These are phyloP conservation scores for Erethizon dorsatum DNA, from an alignment of 2,797 vertebrate species.

Conservation along the genomic window DNA sequence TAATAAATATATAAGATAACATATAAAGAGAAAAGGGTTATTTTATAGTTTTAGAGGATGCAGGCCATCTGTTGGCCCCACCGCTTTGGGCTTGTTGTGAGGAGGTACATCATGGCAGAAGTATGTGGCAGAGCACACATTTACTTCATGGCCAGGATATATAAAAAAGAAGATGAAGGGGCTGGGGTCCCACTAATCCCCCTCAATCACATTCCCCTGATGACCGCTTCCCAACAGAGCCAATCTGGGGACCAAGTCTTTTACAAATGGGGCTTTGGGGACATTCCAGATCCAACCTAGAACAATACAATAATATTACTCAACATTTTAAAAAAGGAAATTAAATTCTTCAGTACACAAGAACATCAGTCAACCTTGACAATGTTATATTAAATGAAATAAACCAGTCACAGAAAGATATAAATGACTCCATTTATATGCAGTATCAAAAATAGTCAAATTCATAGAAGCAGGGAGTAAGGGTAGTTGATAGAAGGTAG, in stretches of 20 bases:
- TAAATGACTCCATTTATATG: neutral
- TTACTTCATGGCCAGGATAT: no score
- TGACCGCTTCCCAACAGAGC: neutral
- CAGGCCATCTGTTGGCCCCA: neutral
- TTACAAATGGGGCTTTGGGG: no score
- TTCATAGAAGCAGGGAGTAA: neutral
- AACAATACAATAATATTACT: neutral
- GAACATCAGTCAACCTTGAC: neutral
- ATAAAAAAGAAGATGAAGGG: neutral
- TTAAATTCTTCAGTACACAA: neutral
- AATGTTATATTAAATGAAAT: neutral
- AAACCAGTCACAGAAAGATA: neutral
- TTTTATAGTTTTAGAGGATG: neutral
- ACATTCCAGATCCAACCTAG: neutral
- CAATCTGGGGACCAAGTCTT: neutral
- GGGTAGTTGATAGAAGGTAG: neutral
- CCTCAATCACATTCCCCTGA: neutral
- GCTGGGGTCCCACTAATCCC: no score
- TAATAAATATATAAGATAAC: neutral
- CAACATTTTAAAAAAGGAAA: neutral
- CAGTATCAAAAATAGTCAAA: neutral
- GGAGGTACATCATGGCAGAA: neutral
- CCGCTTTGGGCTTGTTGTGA: neutral
- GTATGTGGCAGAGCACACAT: neutral
- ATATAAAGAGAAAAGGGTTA: neutral